Percentiles rank a stretch among this genome's conserved stretches.
phyloP scores from a whole-genome alignment of 2,888 invertebrate species.

The Enchytraeus crypticus region DNA sequence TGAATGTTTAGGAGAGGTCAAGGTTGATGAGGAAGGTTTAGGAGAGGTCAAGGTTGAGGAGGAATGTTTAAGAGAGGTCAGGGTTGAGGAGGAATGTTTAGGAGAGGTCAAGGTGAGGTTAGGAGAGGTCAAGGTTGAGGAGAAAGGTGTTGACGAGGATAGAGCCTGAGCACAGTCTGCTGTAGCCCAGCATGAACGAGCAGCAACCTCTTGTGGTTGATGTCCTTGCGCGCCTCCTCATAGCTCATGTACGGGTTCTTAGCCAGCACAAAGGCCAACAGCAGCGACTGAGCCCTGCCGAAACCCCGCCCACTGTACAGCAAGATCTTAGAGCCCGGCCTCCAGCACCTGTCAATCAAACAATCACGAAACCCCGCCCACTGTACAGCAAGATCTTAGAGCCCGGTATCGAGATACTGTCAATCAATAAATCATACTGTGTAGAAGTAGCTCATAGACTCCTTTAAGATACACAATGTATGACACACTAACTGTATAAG shows the following conservation, averaged over 20 bases:
- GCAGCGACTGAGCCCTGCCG: not conserved
- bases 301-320: not conserved
- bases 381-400: not conserved
- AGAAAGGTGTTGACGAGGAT: not conserved
- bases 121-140: too few species aligned
- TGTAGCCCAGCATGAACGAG: not conserved
- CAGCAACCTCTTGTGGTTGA: not conserved
- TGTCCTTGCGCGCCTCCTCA: not conserved
- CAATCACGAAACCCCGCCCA: not conserved
- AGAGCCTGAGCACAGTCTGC: not conserved
- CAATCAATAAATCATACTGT: too few species aligned
- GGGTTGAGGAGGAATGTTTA: too few species aligned
- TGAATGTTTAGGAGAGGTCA: too few species aligned
- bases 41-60: too few species aligned
- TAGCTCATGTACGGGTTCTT: not conserved
- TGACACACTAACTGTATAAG: not conserved
- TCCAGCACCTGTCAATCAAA: too few species aligned
- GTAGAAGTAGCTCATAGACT: too few species aligned
- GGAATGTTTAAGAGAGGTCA: too few species aligned
- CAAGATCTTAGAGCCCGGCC: not conserved
- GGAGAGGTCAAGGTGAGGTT: too few species aligned
- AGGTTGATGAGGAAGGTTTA: too few species aligned
- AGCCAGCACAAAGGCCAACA: not conserved
- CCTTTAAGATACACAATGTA: too few species aligned
- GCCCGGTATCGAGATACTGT: too few species aligned